Conservation (phyloP, 1,140 invertebrate species). For the Pentalonia nigronervosa region DNA sequence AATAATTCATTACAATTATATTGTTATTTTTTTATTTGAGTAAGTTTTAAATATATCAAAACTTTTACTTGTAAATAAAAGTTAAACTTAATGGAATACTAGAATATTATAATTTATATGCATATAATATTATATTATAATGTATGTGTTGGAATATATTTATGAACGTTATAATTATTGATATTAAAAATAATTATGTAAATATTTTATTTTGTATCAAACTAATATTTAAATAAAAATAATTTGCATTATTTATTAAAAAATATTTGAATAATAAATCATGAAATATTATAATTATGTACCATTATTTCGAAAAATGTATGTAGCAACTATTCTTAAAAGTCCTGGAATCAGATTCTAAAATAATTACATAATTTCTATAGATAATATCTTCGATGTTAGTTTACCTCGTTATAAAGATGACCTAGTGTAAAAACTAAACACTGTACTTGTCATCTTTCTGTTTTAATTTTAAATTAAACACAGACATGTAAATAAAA, state of each 20-base stretch:
- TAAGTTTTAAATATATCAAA: slow-evolving; percentile 20
- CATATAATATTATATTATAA: background rate
- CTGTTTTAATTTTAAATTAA: background rate
- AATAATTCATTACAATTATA: slow-evolving; percentile 15
- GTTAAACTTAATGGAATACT: background rate
- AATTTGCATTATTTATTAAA: too few species aligned
- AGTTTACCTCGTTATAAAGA: background rate
- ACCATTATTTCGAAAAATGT: background rate
- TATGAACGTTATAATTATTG: background rate
- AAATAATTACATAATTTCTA: background rate
- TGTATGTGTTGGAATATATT: background rate
- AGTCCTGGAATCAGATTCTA: background rate
- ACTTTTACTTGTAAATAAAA: slow-evolving; percentile 25
- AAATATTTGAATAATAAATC: too few species aligned
- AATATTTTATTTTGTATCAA: background rate
- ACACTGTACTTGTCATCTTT: background rate
- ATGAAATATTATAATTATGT: background rate
- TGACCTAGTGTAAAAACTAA: background rate
- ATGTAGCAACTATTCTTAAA: background rate
- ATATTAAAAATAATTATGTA: background rate
- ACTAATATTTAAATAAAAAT: too few species aligned
- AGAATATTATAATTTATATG: background rate
- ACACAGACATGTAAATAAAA: background rate
- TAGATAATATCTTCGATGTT: background rate
- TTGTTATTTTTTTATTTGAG: background rate